phyloP scores from a whole-genome alignment of 2,113 vertebrate species.

The Mastomys natalensis region DNA sequence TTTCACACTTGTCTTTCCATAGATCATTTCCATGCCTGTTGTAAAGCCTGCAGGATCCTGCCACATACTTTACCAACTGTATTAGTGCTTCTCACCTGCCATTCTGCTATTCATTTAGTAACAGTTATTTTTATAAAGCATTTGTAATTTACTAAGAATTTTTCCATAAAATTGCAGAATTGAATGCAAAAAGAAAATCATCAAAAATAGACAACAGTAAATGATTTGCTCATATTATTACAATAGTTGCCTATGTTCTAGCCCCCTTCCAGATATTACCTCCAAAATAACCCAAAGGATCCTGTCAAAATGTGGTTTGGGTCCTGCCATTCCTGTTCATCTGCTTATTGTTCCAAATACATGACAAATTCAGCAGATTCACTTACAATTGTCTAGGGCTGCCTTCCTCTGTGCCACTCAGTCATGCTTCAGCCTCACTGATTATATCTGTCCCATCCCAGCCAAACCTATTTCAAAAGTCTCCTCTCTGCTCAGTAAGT shows the following conservation, averaged over 20 bases:
- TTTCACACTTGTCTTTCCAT: not conserved
- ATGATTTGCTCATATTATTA: not conserved
- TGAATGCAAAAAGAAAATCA: not conserved
- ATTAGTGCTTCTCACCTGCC: not conserved
- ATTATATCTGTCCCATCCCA: not conserved
- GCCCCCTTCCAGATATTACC: not conserved
- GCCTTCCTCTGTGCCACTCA: not conserved
- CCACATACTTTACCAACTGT: not conserved
- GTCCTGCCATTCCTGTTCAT: not conserved
- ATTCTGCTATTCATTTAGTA: not conserved
- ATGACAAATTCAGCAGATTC: not conserved
- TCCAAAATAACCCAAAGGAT: not conserved
- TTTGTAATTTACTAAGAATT: not conserved
- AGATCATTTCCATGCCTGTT: not conserved
- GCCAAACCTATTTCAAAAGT: not conserved
- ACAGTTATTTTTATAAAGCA: not conserved
- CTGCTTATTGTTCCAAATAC: not conserved
- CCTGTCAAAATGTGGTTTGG: not conserved
- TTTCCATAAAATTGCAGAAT: not conserved
- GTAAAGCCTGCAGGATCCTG: not conserved
- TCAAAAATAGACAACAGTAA: no score
- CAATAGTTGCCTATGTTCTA: not conserved
- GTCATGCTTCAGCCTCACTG: not conserved
- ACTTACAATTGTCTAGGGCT: no score
- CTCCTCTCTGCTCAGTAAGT: not conserved